Percentiles rank a stretch among this genome's conserved stretches.
These are phyloP conservation scores for Hyles lineata DNA, from an alignment of 2,888 invertebrate species.

Conservation along the genomic window DNA sequence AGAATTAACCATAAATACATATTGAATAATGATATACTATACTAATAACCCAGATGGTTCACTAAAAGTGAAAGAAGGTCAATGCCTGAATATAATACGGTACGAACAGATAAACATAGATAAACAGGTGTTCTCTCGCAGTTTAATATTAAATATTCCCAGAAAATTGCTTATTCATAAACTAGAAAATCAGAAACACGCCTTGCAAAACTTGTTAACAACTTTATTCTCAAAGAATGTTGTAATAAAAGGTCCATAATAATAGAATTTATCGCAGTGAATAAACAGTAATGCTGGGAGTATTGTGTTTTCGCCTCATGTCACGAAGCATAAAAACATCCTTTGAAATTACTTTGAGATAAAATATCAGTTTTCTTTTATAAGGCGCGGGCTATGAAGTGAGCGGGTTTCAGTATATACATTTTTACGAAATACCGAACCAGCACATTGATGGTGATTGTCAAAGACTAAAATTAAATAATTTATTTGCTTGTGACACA, in stretches of 20 bases:
- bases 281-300: slow-evolving; percentile 16
- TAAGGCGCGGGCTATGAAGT: slow-evolving; percentile 29
- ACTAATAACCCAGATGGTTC: too few relatives aligned
- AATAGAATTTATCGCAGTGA: slow-evolving; percentile 12
- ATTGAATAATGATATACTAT: too few relatives aligned
- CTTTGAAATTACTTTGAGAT: slow-evolving; percentile 45
- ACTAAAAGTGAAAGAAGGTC: too few relatives aligned
- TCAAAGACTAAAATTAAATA: too few relatives aligned
- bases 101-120: not conserved
- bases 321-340: slow-evolving; percentile 45
- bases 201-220: not conserved
- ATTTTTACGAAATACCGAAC: not conserved
- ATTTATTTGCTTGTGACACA: too few relatives aligned
- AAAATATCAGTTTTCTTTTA: slow-evolving; percentile 53
- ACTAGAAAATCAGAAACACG: not conserved
- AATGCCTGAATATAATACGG: too few relatives aligned
- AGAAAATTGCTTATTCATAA: not conserved
- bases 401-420: not conserved
- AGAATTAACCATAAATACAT: not conserved
- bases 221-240: not conserved
- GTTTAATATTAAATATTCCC: not conserved
- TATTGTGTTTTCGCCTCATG: slow-evolving; percentile 36
- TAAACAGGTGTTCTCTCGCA: not conserved
- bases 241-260: not conserved
- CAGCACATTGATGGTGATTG: too few relatives aligned